Evolutionary conservation across 1,140 invertebrate species (phyloP).

Genomic region (Cyrtorhinus lividipennis): DNA sequence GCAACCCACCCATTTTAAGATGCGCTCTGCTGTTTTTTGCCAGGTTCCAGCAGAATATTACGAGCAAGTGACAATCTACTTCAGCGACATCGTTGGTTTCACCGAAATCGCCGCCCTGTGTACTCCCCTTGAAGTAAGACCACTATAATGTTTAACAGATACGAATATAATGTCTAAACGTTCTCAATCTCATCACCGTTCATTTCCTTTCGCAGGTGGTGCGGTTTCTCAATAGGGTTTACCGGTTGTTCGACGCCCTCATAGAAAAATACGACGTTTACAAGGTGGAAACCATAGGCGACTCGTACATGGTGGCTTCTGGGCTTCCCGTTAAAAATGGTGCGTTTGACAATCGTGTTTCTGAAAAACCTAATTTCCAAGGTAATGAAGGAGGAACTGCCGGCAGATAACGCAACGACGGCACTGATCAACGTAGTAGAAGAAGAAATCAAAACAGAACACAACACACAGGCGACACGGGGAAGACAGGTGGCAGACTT

Average conservation of each 20-base stretch:
- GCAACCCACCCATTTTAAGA: too few relatives aligned
- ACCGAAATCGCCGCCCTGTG: conserved; percentile 71
- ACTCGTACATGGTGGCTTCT: conserved; percentile 85
- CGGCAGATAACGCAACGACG: too few relatives aligned
- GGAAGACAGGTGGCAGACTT: too few relatives aligned
- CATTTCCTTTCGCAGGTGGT: conserved; percentile 47
- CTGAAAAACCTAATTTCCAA: too few relatives aligned
- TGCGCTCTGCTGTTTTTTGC: too few relatives aligned
- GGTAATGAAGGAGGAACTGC: too few relatives aligned
- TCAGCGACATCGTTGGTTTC: conserved; percentile 82
- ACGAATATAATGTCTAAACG: too few relatives aligned
- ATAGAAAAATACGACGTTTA: conserved; percentile 79
- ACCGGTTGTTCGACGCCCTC: conserved; percentile 68
- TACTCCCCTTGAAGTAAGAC: conserved; percentile 63
- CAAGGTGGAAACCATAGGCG: conserved; percentile 83
- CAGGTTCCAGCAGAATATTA: conserved; percentile 66
- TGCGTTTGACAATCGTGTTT: conserved; percentile 27
- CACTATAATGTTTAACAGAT: too few relatives aligned
- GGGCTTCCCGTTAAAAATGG: conserved; percentile 71
- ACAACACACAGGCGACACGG: too few relatives aligned
- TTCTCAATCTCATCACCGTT: too few relatives aligned
- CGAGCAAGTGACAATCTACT: conserved; percentile 69
- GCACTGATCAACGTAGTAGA: too few relatives aligned
- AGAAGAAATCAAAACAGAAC: too few relatives aligned
- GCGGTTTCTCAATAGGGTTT: conserved; percentile 69